Conservation (phyloP, 2,113 vertebrate genomes). For the Oncorhynchus keta region DNA sequence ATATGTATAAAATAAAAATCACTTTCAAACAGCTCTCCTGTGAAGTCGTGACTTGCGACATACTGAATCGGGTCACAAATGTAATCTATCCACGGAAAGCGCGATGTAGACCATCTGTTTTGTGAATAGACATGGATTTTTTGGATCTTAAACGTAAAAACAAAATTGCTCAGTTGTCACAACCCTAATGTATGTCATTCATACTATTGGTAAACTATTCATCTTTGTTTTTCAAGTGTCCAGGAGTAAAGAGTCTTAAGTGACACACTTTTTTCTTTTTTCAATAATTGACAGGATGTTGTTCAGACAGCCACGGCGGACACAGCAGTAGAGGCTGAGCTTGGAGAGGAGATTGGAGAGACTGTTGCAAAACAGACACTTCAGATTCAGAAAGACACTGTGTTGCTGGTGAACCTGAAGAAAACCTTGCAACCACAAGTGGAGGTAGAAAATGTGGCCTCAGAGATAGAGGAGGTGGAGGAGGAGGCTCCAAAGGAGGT, state of each 20-base stretch:
- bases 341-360: neutral
- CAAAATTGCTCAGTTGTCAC: no score
- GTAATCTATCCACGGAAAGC: no score
- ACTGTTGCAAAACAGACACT: neutral
- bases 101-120: no score
- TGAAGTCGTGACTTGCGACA: no score
- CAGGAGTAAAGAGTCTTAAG: neutral
- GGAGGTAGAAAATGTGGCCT: constrained; percentile 45
- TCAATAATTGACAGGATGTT: constrained; percentile 24
- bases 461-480: constrained; percentile 8
- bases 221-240: neutral
- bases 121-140: no score
- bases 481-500: neutral
- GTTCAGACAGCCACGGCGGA: neutral
- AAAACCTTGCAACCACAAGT: constrained; percentile 18
- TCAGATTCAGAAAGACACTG: constrained; percentile 11
- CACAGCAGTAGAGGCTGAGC: neutral
- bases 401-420: constrained; percentile 1
- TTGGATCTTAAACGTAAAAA: no score
- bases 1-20: no score
- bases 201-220: neutral
- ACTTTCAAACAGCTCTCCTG: no score
- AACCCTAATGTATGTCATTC: neutral
- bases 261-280: neutral
- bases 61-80: no score